Percentiles rank a stretch among this genome's conserved stretches.
phyloP scores from a whole-genome alignment of 2,797 vertebrate species.

The Chloroceryle amazona region DNA sequence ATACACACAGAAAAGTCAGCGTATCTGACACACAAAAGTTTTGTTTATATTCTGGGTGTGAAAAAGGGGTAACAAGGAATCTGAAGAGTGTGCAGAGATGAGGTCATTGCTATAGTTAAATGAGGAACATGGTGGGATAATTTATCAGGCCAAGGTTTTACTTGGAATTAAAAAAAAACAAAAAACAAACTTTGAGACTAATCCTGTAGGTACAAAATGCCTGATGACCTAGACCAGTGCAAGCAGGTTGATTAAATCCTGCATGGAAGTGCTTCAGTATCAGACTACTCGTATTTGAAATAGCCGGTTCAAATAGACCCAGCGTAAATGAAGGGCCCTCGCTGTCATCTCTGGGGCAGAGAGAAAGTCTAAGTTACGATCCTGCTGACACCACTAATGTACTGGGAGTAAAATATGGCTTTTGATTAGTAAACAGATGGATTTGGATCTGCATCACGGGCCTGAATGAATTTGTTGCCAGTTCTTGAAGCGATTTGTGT shows the following conservation, averaged over 20 bases:
- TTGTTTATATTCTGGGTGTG: background rate
- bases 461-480: slow-evolving; percentile 70
- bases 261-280: background rate
- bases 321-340: background rate
- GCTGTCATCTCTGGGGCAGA: background rate
- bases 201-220: background rate
- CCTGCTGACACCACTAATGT: slow-evolving; percentile 27
- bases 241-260: background rate
- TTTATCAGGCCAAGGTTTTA: background rate
- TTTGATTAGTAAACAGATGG: slow-evolving; percentile 82
- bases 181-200: background rate
- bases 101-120: background rate
- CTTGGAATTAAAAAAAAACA: background rate
- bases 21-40: background rate
- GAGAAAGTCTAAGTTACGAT: background rate
- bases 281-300: background rate
- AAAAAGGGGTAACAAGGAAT: background rate
- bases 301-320: background rate
- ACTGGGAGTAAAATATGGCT: slow-evolving; percentile 66
- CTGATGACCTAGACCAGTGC: background rate
- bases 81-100: background rate
- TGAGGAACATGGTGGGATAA: background rate
- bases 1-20: background rate
- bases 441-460: slow-evolving; percentile 67
- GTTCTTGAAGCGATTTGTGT: slow-evolving; percentile 74